phyloP scores from a whole-genome alignment of 2,888 invertebrate species.

The Eupeodes latifasciatus region DNA sequence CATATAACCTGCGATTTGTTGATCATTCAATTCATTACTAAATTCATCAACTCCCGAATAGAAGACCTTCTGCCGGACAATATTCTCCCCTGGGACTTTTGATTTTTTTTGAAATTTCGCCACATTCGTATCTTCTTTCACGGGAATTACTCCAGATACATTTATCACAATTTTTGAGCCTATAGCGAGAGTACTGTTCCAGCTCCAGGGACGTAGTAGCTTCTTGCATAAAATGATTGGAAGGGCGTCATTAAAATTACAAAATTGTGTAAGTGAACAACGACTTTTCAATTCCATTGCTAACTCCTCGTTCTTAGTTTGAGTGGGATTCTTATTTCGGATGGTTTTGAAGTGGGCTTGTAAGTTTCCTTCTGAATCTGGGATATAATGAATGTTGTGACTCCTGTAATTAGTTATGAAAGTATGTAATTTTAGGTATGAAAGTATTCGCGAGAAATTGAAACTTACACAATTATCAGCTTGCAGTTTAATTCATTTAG shows the following conservation, averaged over 20 bases:
- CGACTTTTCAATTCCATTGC: slow-evolving; percentile 81
- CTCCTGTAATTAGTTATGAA: slow-evolving; percentile 77
- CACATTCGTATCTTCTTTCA: slow-evolving; percentile 84
- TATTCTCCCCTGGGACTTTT: slow-evolving; percentile 83
- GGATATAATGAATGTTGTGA: slow-evolving; percentile 82
- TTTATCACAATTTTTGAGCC: slow-evolving; percentile 87
- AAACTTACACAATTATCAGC: slow-evolving; percentile 87
- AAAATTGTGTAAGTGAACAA: slow-evolving; percentile 81
- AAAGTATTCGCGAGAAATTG: background rate
- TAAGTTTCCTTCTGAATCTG: slow-evolving; percentile 80
- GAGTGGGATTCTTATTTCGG: slow-evolving; percentile 73
- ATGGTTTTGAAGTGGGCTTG: slow-evolving; percentile 78
- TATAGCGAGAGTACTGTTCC: slow-evolving; percentile 88
- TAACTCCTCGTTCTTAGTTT: slow-evolving; percentile 84
- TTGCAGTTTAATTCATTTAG: slow-evolving; percentile 86
- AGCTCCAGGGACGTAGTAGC: slow-evolving; percentile 85
- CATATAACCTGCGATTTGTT: slow-evolving; percentile 85
- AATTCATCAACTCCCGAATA: slow-evolving; percentile 85
- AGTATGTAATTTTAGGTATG: background rate
- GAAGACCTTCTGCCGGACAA: slow-evolving; percentile 84
- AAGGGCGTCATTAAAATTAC: slow-evolving; percentile 87
- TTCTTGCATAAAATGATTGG: slow-evolving; percentile 86
- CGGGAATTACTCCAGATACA: slow-evolving; percentile 86
- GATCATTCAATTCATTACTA: slow-evolving; percentile 83
- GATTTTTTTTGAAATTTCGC: slow-evolving; percentile 82